phyloP scores from a whole-genome alignment of 2,797 vertebrate genomes.

The Epinephelus coioides region DNA sequence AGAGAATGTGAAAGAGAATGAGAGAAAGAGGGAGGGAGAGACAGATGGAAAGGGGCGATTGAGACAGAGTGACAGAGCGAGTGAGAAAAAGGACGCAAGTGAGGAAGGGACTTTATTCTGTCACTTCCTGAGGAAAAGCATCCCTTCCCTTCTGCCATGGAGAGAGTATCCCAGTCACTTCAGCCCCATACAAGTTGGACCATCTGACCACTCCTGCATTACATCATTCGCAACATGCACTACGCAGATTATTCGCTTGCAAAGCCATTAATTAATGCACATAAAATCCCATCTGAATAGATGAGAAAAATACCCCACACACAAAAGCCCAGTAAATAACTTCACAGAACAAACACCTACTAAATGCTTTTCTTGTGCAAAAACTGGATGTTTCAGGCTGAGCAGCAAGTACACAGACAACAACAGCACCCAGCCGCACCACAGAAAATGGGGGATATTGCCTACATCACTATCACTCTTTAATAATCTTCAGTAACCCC shows the following conservation, averaged over 20 bases:
- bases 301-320: background rate
- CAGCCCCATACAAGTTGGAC: constrained; percentile 50
- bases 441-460: constrained; percentile 18
- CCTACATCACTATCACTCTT: constrained; percentile 33
- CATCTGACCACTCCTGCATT: constrained; percentile 56
- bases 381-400: background rate
- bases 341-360: constrained; percentile 14
- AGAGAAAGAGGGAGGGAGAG: constrained; percentile 39
- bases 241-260: background rate
- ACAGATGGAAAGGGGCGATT: constrained; percentile 60
- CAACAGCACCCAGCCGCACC: background rate
- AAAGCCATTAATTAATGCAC: constrained; percentile 20
- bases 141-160: constrained; percentile 63
- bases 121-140: constrained; percentile 57
- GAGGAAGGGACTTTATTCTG: constrained; percentile 48
- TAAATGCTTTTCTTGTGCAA: constrained; percentile 18
- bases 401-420: constrained; percentile 21
- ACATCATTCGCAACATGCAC: constrained; percentile 9
- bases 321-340: constrained; percentile 4
- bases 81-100: constrained; percentile 26
- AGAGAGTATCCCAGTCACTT: constrained; percentile 48
- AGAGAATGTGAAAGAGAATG: constrained; percentile 50
- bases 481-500: constrained; percentile 50
- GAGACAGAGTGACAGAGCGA: constrained; percentile 23
- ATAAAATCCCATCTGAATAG: background rate